Evolutionary conservation across 2,888 invertebrate species (phyloP), one percentile per base, ranked within the genome.

Genomic region (Adelphocoris suturalis): DNA sequence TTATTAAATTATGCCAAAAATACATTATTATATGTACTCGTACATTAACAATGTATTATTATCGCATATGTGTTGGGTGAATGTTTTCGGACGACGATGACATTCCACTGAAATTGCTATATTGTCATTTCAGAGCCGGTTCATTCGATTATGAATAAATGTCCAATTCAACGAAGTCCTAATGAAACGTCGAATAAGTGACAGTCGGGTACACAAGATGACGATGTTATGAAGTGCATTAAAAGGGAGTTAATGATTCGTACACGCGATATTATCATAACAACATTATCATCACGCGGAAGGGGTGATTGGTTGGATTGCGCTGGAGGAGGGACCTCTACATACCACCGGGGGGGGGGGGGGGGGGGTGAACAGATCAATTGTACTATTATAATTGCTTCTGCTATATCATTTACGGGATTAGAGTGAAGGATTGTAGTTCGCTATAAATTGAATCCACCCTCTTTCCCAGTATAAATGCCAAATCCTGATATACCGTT

Each of bases 301-400:
- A 0, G 68, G 68, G 68, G 1, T 12, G 23, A 37, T 7, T n/a
- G n/a, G n/a, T n/a, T n/a, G n/a, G n/a, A 68, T 7, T n/a, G n/a
- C 68, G 23, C 23, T 19, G 68, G 68, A 23, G 61, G 61, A 23
- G 3, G 23, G 68, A 12, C 11, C 23, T 0, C 57, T n/a, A 3
- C 68, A 37, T 37, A 7, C 13, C 12, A 23, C 13, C 9, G 68
- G 12, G 0, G 3, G 12, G 5, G 23, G 13, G 12, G 5, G 68
- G 23, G 19, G 23, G 5, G 23, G 13, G 12, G 5, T 23, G 23
- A 7, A 23, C 23, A 68, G 23, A 68, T 68, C 23, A n/a, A n/a
- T n/a, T n/a, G 27, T 68, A 7, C 68, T 68, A 23, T 68, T 68
- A 68, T 68, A 68, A 68, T 23, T 19, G 68, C 23, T 68, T 19